Base-by-base conservation (phyloP, 2,797 vertebrate species). In the Melanotaenia pygmaea region DNA sequence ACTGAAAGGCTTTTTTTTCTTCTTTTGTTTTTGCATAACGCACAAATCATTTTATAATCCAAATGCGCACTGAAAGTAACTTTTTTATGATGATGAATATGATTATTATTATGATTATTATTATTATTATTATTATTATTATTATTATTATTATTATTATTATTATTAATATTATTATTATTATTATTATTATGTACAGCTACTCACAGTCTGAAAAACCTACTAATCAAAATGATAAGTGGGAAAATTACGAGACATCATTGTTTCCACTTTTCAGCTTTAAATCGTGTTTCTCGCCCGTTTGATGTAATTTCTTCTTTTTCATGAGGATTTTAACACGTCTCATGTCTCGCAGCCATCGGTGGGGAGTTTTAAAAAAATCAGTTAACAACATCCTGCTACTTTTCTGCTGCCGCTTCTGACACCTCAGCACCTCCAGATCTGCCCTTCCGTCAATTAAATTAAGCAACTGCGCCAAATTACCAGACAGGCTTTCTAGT, bases 311-410 rank as follows among this genome's bases (percentile, higher is more conserved):
- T 43, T 43, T 43, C 14, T 57, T 67, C 26, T 28, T 57, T n/a
- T 67, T 62, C 8, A 51, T 38, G 62, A 47, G 22, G 24, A 57
- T 28, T 83, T 38, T 76, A 65, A 74, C 80, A 81, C 78, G 63
- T 77, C 11, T 58, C 66, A 1, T 7, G 84, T 89, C 84, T 88
- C 14, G 66, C 88, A 64, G 38, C 76, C 54, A 77, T 76, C 60
- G 47, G 14, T 5, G 0, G 45, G 59, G 56, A 65, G 35, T 65
- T 30, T 20, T 35, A n/a, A 22, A 70, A 69, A 67, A 89, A 86
- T 62, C 68, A 70, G 83, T 90, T 89, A 86, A 81, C 90, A 86
- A 61, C 83, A 67, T 67, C 62, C 77, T 81, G 91, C 59, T 50
- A 77, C 71, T 28, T 67, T 68, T 75, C 35, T 28, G 0, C 38